These are phyloP conservation scores for Napeogenes sylphis DNA, from an alignment of 2,888 invertebrate species.

Conservation along the genomic window DNA sequence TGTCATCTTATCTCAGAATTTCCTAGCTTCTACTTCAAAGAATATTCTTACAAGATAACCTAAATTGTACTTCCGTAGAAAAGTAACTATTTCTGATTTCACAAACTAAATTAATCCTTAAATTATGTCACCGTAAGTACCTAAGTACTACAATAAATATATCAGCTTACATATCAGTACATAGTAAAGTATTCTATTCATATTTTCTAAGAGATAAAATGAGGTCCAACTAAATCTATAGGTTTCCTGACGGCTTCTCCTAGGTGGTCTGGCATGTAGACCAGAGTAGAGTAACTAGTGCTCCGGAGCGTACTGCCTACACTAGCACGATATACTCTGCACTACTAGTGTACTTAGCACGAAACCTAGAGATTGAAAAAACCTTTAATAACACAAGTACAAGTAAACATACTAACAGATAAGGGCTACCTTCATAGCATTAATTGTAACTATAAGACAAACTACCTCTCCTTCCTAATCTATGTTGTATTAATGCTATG, in stretches of 20 bases:
- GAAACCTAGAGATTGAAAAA: conserved; percentile 79
- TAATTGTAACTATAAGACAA: conserved; percentile 58
- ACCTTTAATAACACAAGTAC: conserved; percentile 64
- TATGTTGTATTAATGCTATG: conserved; percentile 70
- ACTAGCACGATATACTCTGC: conserved; percentile 74
- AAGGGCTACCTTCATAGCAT: conserved; percentile 67
- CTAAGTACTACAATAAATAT: conserved; percentile 77
- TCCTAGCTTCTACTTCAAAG: conserved; percentile 62
- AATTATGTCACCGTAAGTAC: conserved; percentile 70
- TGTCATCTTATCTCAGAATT: conserved; percentile 53
- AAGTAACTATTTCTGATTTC: conserved; percentile 55
- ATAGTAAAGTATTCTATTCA: conserved; percentile 60
- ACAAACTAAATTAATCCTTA: conserved; percentile 66
- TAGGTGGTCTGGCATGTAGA: conserved; percentile 72
- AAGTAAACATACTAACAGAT: conserved; percentile 51
- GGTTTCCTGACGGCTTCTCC: conserved; percentile 73
- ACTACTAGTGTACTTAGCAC: conserved; percentile 78
- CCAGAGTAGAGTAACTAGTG: conserved; percentile 74
- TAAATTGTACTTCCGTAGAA: conserved; percentile 71
- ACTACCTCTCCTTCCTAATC: conserved; percentile 38
- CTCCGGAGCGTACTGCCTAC: conserved; percentile 78
- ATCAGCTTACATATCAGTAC: conserved; percentile 74
- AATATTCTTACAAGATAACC: conserved; percentile 62
- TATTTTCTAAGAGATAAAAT: conserved; percentile 61
- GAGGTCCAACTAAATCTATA: conserved; percentile 66